Conservation (phyloP, 2,113 vertebrate genomes). For the Otocyon megalotis region DNA sequence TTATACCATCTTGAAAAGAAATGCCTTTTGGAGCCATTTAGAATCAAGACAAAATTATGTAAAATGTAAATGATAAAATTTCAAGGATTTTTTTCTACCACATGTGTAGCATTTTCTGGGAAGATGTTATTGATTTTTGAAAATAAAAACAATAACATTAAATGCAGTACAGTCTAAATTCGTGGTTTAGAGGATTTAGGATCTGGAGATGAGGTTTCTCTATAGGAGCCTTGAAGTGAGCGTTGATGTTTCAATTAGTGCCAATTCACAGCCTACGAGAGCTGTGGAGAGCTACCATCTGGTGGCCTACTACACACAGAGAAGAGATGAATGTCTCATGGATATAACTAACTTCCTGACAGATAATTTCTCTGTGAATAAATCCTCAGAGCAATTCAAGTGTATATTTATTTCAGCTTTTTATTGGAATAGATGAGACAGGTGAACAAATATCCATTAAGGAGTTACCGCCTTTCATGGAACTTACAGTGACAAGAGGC, state of each 20-base stretch:
- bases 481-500: slow-evolving; percentile 50
- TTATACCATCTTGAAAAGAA: slow-evolving; percentile 5
- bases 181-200: slow-evolving; percentile 43
- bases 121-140: slow-evolving; percentile 65
- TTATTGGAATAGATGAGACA: slow-evolving; percentile 65
- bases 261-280: slow-evolving; percentile 76
- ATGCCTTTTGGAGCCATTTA: slow-evolving; percentile 31
- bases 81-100: background rate
- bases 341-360: slow-evolving; percentile 75
- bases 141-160: slow-evolving; percentile 58
- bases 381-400: slow-evolving; percentile 74
- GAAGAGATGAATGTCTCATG: slow-evolving; percentile 52
- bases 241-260: slow-evolving; percentile 79
- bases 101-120: slow-evolving; percentile 41
- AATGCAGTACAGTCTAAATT: slow-evolving; percentile 53
- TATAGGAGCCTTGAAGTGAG: slow-evolving; percentile 50
- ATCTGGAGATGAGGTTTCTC: background rate
- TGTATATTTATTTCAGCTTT: slow-evolving; percentile 69
- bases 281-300: slow-evolving; percentile 74
- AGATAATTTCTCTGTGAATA: slow-evolving; percentile 71
- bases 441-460: slow-evolving; percentile 68
- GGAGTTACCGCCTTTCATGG: slow-evolving; percentile 51
- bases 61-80: slow-evolving; percentile 51
- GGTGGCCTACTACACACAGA: slow-evolving; percentile 65
- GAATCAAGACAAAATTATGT: slow-evolving; percentile 60